phyloP scores from a whole-genome alignment of 2,797 vertebrate species.

The Ataeniobius toweri region DNA sequence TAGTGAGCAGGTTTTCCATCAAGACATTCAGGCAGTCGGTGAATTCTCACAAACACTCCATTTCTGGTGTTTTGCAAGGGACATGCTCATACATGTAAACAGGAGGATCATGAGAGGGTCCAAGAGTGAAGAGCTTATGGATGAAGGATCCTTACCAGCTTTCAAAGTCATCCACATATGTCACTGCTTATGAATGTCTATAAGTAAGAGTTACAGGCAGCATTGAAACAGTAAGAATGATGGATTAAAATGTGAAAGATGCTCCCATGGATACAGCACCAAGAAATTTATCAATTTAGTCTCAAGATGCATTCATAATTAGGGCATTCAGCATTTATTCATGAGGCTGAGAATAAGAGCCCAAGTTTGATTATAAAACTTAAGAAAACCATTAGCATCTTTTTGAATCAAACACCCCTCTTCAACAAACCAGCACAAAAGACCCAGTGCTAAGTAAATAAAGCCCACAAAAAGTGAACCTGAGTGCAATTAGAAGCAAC shows the following conservation, averaged over 20 bases:
- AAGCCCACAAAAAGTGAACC: slow-evolving; percentile 31
- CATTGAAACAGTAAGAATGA: background rate
- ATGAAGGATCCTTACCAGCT: slow-evolving; percentile 25
- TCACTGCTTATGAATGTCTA: slow-evolving; percentile 7
- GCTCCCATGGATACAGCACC: slow-evolving; percentile 16
- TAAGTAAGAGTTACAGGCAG: slow-evolving; percentile 9
- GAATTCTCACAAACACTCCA: slow-evolving; percentile 15
- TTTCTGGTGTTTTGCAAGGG: slow-evolving; percentile 13
- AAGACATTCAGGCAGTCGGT: slow-evolving; percentile 49
- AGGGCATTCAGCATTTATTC: slow-evolving; percentile 48
- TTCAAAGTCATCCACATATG: slow-evolving; percentile 11
- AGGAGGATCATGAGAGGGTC: slow-evolving; percentile 59
- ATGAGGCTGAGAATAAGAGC: slow-evolving; percentile 24
- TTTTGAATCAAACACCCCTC: slow-evolving; percentile 35
- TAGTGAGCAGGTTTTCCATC: slow-evolving; percentile 39
- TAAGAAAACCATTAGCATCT: slow-evolving; percentile 29
- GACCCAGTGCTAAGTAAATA: slow-evolving; percentile 34
- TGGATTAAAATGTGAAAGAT: slow-evolving; percentile 1
- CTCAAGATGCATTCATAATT: slow-evolving; percentile 16
- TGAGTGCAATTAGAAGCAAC: slow-evolving; percentile 43
- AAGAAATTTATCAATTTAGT: slow-evolving; percentile 28
- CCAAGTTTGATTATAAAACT: slow-evolving; percentile 17
- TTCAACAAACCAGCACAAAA: slow-evolving; percentile 30
- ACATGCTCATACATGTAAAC: slow-evolving; percentile 67
- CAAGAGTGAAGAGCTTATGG: slow-evolving; percentile 35